These are phyloP conservation scores for Copidosoma aretas DNA, from an alignment of 2,888 invertebrate species.

Conservation along the genomic window DNA sequence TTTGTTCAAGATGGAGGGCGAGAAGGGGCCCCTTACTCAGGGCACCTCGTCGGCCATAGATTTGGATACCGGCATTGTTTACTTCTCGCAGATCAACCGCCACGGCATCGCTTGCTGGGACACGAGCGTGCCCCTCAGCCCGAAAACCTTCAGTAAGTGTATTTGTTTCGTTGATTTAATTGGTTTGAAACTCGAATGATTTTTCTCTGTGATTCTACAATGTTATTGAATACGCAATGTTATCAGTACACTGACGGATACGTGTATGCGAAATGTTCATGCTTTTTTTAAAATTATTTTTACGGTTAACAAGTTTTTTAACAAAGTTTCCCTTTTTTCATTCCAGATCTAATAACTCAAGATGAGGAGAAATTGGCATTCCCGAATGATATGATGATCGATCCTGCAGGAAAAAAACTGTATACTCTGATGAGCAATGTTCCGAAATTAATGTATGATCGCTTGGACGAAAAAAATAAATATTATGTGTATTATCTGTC, in stretches of 20 bases:
- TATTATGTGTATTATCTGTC: constrained; percentile 22
- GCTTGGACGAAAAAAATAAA: constrained; percentile 42
- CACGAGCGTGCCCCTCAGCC: constrained; percentile 69
- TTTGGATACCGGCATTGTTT: constrained; percentile 72
- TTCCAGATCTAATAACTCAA: constrained; percentile 72
- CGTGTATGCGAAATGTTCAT: too few species aligned
- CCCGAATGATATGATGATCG: constrained; percentile 73
- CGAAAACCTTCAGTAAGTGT: constrained; percentile 65
- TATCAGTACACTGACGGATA: too few species aligned
- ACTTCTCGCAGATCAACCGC: constrained; percentile 78
- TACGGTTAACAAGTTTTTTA: too few species aligned
- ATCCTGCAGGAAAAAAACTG: constrained; percentile 47
- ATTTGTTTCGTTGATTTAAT: neutral
- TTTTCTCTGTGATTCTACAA: too few species aligned
- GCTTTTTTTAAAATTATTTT: too few species aligned
- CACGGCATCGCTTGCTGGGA: constrained; percentile 87
- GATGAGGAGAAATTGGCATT: constrained; percentile 76
- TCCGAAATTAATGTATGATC: constrained; percentile 49
- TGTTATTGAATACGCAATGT: too few species aligned
- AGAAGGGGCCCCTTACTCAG: constrained; percentile 75
- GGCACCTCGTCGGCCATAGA: constrained; percentile 78
- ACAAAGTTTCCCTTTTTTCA: too few species aligned
- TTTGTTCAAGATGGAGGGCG: constrained; percentile 74
- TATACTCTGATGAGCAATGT: constrained; percentile 57
- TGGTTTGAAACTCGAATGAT: too few species aligned